Evolutionary conservation across 2,888 invertebrate species (phyloP).

Genomic region (Strigamia crassipes): DNA sequence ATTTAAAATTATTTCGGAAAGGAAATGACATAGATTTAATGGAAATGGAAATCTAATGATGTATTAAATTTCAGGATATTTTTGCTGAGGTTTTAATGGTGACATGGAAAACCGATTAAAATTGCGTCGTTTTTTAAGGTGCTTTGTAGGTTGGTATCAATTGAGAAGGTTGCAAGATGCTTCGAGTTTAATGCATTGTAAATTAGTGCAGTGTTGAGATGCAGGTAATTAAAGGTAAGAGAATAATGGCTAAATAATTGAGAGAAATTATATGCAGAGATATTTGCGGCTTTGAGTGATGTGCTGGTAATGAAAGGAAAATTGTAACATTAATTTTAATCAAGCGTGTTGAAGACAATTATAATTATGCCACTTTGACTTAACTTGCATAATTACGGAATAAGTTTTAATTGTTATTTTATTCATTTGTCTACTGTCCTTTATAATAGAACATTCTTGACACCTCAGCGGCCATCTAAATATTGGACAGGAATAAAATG

Average conservation of each 20-base stretch:
- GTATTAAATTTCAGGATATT: not conserved
- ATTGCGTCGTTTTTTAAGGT: not conserved
- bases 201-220: slow-evolving; percentile 4
- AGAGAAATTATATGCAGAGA: slow-evolving; percentile 10
- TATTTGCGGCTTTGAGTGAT: slow-evolving; percentile 8
- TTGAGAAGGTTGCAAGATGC: not conserved
- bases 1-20: not conserved
- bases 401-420: too few species aligned
- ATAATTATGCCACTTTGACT: not conserved
- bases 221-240: not conserved
- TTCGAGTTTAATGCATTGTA: not conserved
- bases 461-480: too few species aligned
- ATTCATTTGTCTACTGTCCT: too few species aligned
- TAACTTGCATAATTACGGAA: too few species aligned
- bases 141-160: not conserved
- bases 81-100: not conserved
- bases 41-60: not conserved
- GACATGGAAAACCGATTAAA: not conserved
- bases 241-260: not conserved
- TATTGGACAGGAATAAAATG: too few species aligned
- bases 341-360: not conserved
- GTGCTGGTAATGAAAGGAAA: not conserved
- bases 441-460: too few species aligned
- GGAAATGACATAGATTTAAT: not conserved
- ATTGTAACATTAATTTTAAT: slow-evolving; percentile 27